Base-by-base conservation (phyloP, 1,140 invertebrate species). In the Drosophila albomicans region DNA sequence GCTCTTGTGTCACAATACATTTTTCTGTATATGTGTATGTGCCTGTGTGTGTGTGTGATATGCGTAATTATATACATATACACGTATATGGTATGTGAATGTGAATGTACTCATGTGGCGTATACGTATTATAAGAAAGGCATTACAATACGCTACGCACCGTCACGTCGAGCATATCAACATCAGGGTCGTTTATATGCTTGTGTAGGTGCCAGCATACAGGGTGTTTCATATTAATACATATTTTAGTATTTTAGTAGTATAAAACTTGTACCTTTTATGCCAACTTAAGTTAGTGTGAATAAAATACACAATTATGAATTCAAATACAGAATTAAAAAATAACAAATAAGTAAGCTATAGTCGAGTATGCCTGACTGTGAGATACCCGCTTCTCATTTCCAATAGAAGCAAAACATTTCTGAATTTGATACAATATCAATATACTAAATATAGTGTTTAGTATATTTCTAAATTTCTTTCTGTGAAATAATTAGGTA, bases 161-260 rank as follows among this genome's bases (percentile, higher is more conserved):
- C 78, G 82, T 82, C 84, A 79, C 76, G 72, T 86, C 67, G 68
- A 68, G 65, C 82, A 82, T 82, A 87, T 82, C 75, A 86, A 70
- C 76, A 86, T 67, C 79, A 82, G 86, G 73, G 64, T 67, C 68
- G 59, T 75, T 58, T 56, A 13, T 59, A 38, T 3, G 35, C 1
- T 10, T 3, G 35, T 10, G 67, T 54, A 57, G 62, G 46, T 52
- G 63, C 43, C 43, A 38, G 11, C 16, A 56, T 46, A 68, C 59
- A 73, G 73, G 67, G 68, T 64, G 56, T 16, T 48, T 1, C 41
- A 8, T 32, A 32, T 2, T 32, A 25, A 25, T 25, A 25, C 20
- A 3, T 56, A 11, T 13, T 35, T 16, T 45, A 45, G 20, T 56
- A 11, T 13, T 35, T 16, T 45, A 45, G 43, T 11, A 45, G 7